Conservation (phyloP, 2,888 invertebrate genomes). For the Trichopoda pennipes region DNA sequence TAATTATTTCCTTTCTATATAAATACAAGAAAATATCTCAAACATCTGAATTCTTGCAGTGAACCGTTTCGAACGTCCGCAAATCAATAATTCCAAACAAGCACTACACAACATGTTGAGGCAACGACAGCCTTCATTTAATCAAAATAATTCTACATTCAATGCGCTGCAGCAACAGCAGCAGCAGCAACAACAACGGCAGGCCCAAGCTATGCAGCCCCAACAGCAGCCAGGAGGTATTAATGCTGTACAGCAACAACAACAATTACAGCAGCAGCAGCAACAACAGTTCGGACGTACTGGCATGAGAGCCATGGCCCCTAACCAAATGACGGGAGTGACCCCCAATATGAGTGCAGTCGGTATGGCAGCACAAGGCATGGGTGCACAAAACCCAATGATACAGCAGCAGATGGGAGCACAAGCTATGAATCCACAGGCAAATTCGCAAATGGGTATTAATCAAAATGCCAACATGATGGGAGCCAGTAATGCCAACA, state of each 20-base stretch:
- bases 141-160: slow-evolving; percentile 76
- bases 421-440: slow-evolving; percentile 69
- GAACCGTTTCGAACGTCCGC: slow-evolving; percentile 81
- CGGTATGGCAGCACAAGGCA: slow-evolving; percentile 80
- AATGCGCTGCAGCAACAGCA: slow-evolving; percentile 77
- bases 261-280: slow-evolving; percentile 78
- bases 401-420: slow-evolving; percentile 72
- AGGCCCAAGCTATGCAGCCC: slow-evolving; percentile 69
- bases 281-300: slow-evolving; percentile 78
- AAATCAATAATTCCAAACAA: slow-evolving; percentile 87
- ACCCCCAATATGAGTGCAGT: slow-evolving; percentile 80
- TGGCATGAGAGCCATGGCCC: slow-evolving; percentile 78
- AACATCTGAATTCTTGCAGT: slow-evolving; percentile 71
- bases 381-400: slow-evolving; percentile 77
- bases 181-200: slow-evolving; percentile 77
- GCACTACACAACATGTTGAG: slow-evolving; percentile 93
- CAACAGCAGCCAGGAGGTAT: slow-evolving; percentile 70
- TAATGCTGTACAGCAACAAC: slow-evolving; percentile 76
- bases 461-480: slow-evolving; percentile 77
- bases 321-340: slow-evolving; percentile 80
- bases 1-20: background rate
- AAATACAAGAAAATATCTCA: background rate
- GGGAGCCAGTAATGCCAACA: slow-evolving; percentile 71
- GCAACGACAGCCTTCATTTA: slow-evolving; percentile 85
- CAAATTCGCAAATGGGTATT: slow-evolving; percentile 73